A percentile compares a stretch with the other conserved stretches of the same genome.
phyloP scores from a whole-genome alignment of 2,888 invertebrate genomes.

The Aproaerema taeniolella region DNA sequence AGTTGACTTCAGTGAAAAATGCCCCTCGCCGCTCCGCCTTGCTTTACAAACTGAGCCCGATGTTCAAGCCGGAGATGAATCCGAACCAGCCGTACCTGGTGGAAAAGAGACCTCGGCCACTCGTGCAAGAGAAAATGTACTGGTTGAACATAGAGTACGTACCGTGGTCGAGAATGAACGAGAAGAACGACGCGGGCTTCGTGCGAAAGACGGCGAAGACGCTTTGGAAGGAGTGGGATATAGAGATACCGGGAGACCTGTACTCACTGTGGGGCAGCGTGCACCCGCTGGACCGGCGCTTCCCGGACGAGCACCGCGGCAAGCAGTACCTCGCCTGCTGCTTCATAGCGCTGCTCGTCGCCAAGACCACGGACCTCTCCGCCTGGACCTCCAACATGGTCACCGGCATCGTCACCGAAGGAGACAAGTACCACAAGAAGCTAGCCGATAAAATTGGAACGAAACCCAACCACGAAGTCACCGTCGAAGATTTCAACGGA shows the following conservation, averaged over 20 bases:
- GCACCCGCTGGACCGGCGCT: constrained; percentile 78
- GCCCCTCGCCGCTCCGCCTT: constrained; percentile 67
- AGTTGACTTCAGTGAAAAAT: constrained; percentile 72
- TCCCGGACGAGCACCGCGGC: constrained; percentile 72
- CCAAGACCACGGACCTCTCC: constrained; percentile 75
- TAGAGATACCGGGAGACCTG: constrained; percentile 81
- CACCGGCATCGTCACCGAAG: constrained; percentile 79
- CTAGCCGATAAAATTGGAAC: constrained; percentile 42
- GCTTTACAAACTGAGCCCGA: constrained; percentile 59
- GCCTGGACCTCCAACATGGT: constrained; percentile 81
- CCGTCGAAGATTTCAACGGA: constrained; percentile 72
- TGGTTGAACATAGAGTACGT: constrained; percentile 58
- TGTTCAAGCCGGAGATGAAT: constrained; percentile 60
- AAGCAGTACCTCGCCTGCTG: constrained; percentile 80
- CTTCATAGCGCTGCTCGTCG: constrained; percentile 77
- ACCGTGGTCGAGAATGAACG: constrained; percentile 61
- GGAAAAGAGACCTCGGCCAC: constrained; percentile 36
- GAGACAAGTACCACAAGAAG: constrained; percentile 75
- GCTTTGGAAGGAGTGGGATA: constrained; percentile 81
- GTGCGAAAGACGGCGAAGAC: constrained; percentile 47
- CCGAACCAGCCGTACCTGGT: constrained; percentile 52
- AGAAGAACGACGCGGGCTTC: constrained; percentile 53
- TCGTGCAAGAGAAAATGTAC: constrained; percentile 69
- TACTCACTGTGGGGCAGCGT: constrained; percentile 82
- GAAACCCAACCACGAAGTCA: constrained; percentile 73